Base-by-base conservation (phyloP, 2,888 invertebrate species). In the Andrena bicolor region DNA sequence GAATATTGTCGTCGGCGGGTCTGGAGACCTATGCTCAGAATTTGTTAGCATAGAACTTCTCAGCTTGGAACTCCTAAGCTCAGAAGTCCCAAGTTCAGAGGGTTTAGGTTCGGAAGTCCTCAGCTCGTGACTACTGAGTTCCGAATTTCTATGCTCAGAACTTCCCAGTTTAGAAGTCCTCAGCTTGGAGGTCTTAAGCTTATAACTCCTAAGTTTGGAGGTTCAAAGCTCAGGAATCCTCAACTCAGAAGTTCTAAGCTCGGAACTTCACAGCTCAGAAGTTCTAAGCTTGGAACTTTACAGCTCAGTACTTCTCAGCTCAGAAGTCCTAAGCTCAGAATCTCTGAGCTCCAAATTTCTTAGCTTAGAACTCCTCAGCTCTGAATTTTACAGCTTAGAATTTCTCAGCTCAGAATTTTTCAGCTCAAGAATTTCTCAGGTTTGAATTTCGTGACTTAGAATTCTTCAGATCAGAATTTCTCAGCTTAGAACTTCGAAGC, bases 41-140 rank as follows among this genome's bases (percentile, higher is more conserved):
- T 51, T 63, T 61, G 76, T 63, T 72, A 41, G 58, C 30, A 32
- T 60, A 13, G 61, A 51, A 53, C 28, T 65, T 51, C 60, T 1
- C 4, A 16, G 41, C 16, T 4, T 16, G 41, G 41, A 35, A 23
- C 20, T 53, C 8, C 20, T 8, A 20, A 51, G 51, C 8, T 20
- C 8, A 8, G 20, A 41, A 16, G 41, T 41, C 4, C 41, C 4
- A 41, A 41, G 41, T 4, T 41, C 41, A 3, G 41, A 41, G 13
- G 13, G 13, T 13, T 13, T 41, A 0, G 13, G 41, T 41, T 13
- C 13, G 4, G 41, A 41, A 41, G 41, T 13, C 13, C 41, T 41
- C 3, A 13, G 41, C 41, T 41, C 13, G 41, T 41, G 41, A 41
- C 13, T 7, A 3, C 41, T 3, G 13, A 53, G 8, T 13, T 56